These are phyloP conservation scores for Pachyramphus minor DNA, from an alignment of 2,113 vertebrate species.

Conservation along the genomic window DNA sequence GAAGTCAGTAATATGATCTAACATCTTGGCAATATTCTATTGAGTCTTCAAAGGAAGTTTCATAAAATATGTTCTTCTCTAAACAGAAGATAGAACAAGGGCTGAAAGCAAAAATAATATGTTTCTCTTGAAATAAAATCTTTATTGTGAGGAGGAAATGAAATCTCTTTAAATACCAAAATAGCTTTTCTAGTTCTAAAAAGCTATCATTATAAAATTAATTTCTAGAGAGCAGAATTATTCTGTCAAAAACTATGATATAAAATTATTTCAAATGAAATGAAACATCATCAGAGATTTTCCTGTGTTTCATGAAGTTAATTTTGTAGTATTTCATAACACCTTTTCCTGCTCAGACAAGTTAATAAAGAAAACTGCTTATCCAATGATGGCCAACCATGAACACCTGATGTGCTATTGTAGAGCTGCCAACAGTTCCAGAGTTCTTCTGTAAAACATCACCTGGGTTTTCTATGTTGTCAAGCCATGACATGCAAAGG, in stretches of 20 bases:
- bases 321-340: neutral
- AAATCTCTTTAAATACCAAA: neutral
- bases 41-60: neutral
- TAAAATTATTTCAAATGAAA: neutral
- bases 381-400: neutral
- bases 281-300: neutral
- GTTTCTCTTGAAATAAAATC: neutral
- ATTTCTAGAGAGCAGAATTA: neutral
- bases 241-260: neutral
- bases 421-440: neutral
- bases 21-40: neutral
- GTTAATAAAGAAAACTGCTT: conserved; percentile 1
- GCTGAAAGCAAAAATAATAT: neutral
- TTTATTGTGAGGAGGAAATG: neutral
- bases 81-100: neutral
- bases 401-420: neutral
- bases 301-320: neutral
- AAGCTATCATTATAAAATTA: neutral
- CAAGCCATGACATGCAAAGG: neutral
- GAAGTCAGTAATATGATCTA: neutral
- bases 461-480: neutral
- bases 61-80: neutral
- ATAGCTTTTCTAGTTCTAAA: neutral
- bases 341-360: neutral
- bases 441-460: neutral